Percentiles rank a stretch among this genome's conserved stretches.
These are phyloP conservation scores for Rhynchotus rufescens DNA, from an alignment of 2,797 vertebrate genomes.

Conservation along the genomic window DNA sequence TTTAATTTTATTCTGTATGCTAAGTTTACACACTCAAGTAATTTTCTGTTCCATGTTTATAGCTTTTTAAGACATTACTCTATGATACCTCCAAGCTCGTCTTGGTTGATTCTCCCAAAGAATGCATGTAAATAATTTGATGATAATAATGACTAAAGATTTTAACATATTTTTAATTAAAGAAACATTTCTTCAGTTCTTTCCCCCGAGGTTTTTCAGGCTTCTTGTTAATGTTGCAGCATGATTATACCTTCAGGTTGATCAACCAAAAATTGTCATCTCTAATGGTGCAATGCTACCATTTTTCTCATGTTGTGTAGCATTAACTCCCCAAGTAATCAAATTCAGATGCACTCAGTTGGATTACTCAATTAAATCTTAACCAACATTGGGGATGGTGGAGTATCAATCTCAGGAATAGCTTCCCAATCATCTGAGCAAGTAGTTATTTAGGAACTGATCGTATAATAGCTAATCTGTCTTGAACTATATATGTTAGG, in stretches of 20 bases:
- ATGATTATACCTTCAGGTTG: slow-evolving; percentile 29
- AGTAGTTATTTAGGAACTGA: not conserved
- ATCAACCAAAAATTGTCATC: slow-evolving; percentile 30
- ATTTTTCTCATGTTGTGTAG: slow-evolving; percentile 33
- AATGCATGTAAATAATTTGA: slow-evolving; percentile 13
- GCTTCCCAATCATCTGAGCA: slow-evolving; percentile 21
- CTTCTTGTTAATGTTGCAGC: slow-evolving; percentile 20
- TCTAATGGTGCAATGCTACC: slow-evolving; percentile 2
- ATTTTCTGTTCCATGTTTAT: slow-evolving; percentile 9
- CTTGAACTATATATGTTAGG: not conserved
- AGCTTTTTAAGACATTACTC: slow-evolving; percentile 1
- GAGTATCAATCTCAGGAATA: not conserved
- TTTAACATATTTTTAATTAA: slow-evolving; percentile 44
- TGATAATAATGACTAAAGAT: slow-evolving; percentile 2
- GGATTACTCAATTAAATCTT: slow-evolving; percentile 51
- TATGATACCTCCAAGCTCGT: not conserved
- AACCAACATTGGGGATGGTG: not conserved
- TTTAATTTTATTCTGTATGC: not conserved
- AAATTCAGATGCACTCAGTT: slow-evolving; percentile 6
- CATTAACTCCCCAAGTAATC: slow-evolving; percentile 38
- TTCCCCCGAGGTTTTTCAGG: not conserved
- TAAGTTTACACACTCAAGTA: not conserved
- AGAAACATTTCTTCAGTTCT: slow-evolving; percentile 4
- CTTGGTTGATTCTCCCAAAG: slow-evolving; percentile 10
- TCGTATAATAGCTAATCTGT: slow-evolving; percentile 1